These are phyloP conservation scores for Hymenopus coronatus DNA, from an alignment of 2,888 invertebrate species.

Conservation along the genomic window DNA sequence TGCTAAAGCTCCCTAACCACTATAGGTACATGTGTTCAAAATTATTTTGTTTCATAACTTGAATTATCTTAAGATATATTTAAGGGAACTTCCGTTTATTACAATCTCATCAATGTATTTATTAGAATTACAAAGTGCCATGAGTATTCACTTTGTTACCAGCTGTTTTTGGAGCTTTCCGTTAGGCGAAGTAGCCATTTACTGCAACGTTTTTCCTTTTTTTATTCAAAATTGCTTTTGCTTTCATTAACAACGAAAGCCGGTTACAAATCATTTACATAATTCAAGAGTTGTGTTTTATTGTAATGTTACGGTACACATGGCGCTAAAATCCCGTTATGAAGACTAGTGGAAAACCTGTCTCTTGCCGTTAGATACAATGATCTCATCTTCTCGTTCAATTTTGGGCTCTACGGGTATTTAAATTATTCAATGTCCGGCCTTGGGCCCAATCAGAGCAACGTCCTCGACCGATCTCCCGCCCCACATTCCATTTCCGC, in stretches of 20 bases:
- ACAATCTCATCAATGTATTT: no score
- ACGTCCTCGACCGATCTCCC: neutral
- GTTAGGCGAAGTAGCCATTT: no score
- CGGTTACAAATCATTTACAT: neutral
- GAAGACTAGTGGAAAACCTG: neutral
- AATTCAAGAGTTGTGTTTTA: neutral
- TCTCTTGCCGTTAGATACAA: neutral
- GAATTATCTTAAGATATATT: no score
- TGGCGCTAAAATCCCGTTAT: neutral
- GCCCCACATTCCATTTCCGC: neutral
- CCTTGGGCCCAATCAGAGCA: neutral
- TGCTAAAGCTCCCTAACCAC: no score
- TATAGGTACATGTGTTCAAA: no score
- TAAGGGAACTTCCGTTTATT: no score
- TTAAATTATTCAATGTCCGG: neutral
- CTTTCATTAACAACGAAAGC: neutral
- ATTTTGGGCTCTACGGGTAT: neutral
- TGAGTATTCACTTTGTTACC: no score
- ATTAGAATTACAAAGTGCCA: no score
- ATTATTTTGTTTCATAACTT: no score
- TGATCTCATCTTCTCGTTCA: neutral
- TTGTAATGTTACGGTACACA: neutral
- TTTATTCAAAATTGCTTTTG: neutral
- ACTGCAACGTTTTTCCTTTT: no score
- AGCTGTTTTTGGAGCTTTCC: no score